These are phyloP conservation scores for Stenchaetothrips biformis DNA, from an alignment of 2,888 invertebrate genomes.

Conservation along the genomic window DNA sequence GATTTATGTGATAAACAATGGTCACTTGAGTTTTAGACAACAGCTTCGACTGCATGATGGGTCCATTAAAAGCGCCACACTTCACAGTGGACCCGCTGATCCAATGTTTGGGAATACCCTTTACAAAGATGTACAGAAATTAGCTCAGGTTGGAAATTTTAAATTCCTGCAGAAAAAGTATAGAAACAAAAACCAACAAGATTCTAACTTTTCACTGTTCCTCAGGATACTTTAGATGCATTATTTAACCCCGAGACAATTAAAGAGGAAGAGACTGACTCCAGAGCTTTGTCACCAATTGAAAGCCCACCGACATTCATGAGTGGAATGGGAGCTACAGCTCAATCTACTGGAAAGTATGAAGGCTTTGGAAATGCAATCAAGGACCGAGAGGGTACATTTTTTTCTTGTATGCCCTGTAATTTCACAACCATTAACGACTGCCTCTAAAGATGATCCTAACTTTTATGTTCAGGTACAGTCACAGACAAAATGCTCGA, in stretches of 20 bases:
- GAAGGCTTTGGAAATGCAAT: slow-evolving; percentile 36
- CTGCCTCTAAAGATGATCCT: not conserved
- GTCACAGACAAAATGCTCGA: slow-evolving; percentile 34
- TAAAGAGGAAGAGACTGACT: slow-evolving; percentile 32
- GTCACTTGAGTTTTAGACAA: slow-evolving; percentile 32
- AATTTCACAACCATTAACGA: not conserved
- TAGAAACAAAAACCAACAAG: not conserved
- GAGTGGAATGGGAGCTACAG: slow-evolving; percentile 35
- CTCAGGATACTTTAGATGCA: slow-evolving; percentile 33
- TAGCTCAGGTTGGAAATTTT: slow-evolving; percentile 31
- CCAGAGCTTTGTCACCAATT: not conserved
- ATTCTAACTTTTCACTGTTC: not conserved
- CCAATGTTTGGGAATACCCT: slow-evolving; percentile 32
- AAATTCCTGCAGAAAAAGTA: too few species aligned
- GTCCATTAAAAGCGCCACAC: slow-evolving; percentile 34
- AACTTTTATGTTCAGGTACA: slow-evolving; percentile 31
- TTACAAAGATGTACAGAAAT: slow-evolving; percentile 32
- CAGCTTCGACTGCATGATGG: slow-evolving; percentile 35
- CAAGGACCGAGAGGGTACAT: not conserved
- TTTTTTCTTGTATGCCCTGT: not conserved
- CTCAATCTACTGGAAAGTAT: slow-evolving; percentile 33
- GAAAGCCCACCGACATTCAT: slow-evolving; percentile 27
- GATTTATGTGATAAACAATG: slow-evolving; percentile 34
- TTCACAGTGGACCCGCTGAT: slow-evolving; percentile 33
- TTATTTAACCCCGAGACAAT: slow-evolving; percentile 35